phyloP scores from a whole-genome alignment of 2,113 vertebrate genomes.

The Chaenogobius annularis region DNA sequence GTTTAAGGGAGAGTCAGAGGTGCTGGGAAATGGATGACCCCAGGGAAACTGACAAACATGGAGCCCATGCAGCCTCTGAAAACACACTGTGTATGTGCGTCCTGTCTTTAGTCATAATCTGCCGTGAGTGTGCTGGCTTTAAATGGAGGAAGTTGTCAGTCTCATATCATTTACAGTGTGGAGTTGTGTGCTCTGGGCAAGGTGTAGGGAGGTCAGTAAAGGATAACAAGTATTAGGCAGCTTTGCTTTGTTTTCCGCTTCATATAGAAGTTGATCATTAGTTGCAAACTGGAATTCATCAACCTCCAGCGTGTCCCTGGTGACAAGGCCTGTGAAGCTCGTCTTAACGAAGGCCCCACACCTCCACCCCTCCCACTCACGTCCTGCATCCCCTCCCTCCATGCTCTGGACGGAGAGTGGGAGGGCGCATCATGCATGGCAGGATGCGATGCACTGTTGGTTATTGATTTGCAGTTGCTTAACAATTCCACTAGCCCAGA shows the following conservation, averaged over 20 bases:
- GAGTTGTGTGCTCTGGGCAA: conserved; percentile 50
- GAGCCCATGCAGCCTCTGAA: conserved; percentile 16
- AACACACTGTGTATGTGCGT: conserved; percentile 47
- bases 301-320: conserved; percentile 62
- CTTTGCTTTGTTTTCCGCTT: conserved; percentile 63
- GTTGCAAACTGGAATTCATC: conserved; percentile 72
- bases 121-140: conserved; percentile 29
- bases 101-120: conserved; percentile 18
- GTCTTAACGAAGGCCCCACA: conserved; percentile 60
- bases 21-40: conserved; percentile 62
- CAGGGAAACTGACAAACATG: conserved; percentile 54
- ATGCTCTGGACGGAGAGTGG: conserved; percentile 40
- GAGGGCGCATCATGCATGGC: conserved; percentile 54
- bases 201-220: conserved; percentile 65
- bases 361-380: conserved; percentile 1
- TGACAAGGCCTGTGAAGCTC: conserved; percentile 67
- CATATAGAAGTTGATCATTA: conserved; percentile 74
- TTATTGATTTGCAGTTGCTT: conserved; percentile 72
- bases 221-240: conserved; percentile 63
- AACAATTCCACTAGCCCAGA: conserved; percentile 65
- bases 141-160: background rate
- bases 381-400: background rate
- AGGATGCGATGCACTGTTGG: conserved; percentile 47
- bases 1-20: conserved; percentile 55
- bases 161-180: conserved; percentile 14